A percentile compares a stretch with the other conserved stretches of the same genome.
phyloP scores from a whole-genome alignment of 1,140 invertebrate species.

The Zaprionus camerounensis region DNA sequence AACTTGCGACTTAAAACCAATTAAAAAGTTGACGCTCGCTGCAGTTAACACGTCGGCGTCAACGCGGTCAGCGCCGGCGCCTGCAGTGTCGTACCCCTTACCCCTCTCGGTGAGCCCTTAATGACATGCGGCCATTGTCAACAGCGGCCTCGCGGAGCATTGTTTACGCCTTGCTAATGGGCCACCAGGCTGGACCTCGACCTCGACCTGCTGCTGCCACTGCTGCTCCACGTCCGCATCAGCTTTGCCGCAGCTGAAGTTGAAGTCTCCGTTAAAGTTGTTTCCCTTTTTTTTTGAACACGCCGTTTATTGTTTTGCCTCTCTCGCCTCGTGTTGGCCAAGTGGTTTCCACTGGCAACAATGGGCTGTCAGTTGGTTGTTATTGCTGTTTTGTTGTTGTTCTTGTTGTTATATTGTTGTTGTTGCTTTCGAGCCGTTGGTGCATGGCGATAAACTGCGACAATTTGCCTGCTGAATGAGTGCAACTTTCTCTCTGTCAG shows the following conservation, averaged over 20 bases:
- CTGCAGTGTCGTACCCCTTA: conserved; percentile 22
- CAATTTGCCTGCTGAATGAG: conserved; percentile 77
- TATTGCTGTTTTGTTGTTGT: conserved; percentile 25
- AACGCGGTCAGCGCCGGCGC: conserved; percentile 40
- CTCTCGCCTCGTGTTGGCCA: conserved; percentile 47
- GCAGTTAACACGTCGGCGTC: conserved; percentile 75
- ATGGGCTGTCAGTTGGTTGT: conserved; percentile 30
- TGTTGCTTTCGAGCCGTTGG: conserved; percentile 43
- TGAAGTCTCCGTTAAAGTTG: conserved; percentile 56
- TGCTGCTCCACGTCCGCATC: background rate
- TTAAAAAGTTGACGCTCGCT: conserved; percentile 75
- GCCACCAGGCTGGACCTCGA: conserved; percentile 31
- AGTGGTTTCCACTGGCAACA: conserved; percentile 68
- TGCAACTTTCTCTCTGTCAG: conserved; percentile 64
- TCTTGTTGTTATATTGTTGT: conserved; percentile 15
- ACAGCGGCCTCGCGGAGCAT: conserved; percentile 40
- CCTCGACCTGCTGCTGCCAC: conserved; percentile 11
- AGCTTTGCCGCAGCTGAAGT: conserved; percentile 42
- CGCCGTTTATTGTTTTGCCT: conserved; percentile 43
- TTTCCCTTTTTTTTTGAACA: conserved; percentile 35
- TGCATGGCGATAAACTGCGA: conserved; percentile 79
- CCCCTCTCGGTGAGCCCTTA: conserved; percentile 36
- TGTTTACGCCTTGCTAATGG: conserved; percentile 72
- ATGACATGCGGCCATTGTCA: conserved; percentile 75
- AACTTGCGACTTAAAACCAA: conserved; percentile 75